Evolutionary conservation across 2,797 vertebrate genomes (phyloP).

Genomic region (Sparidentex hasta): DNA sequence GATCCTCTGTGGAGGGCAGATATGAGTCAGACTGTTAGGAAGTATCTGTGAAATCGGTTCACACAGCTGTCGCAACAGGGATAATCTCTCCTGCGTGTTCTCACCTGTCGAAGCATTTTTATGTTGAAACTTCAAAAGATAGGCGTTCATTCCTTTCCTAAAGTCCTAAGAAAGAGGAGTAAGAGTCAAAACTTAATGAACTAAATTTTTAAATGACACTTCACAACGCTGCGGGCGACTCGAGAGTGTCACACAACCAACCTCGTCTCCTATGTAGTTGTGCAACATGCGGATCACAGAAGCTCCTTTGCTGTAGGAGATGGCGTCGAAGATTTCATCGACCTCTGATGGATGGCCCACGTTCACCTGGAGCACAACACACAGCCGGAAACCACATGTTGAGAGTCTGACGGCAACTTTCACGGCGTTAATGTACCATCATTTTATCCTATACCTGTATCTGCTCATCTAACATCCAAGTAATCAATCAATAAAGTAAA

Average conservation of each 20-base stretch:
- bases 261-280: constrained; percentile 98
- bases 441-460: too few species aligned
- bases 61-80: not conserved
- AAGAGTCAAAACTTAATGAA: constrained; percentile 9
- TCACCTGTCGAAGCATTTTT: constrained; percentile 98
- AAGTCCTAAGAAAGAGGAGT: constrained; percentile 89
- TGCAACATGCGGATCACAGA: constrained; percentile 99
- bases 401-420: too few species aligned
- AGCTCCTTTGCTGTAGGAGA: constrained; percentile 99
- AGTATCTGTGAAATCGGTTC: not conserved
- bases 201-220: not conserved
- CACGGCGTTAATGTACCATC: too few species aligned
- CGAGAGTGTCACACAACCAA: constrained; percentile 65
- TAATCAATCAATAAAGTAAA: not conserved
- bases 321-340: constrained; percentile 99
- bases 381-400: not conserved
- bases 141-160: constrained; percentile 98
- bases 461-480: not conserved
- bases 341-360: constrained; percentile 99
- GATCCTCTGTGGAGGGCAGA: constrained; percentile 89
- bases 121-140: constrained; percentile 97
- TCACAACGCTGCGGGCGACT: not conserved
- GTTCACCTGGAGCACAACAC: constrained; percentile 86
- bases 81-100: not conserved
- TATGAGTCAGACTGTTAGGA: not conserved